These are phyloP conservation scores for Octodon degus DNA, from an alignment of 2,113 vertebrate species.

Conservation along the genomic window DNA sequence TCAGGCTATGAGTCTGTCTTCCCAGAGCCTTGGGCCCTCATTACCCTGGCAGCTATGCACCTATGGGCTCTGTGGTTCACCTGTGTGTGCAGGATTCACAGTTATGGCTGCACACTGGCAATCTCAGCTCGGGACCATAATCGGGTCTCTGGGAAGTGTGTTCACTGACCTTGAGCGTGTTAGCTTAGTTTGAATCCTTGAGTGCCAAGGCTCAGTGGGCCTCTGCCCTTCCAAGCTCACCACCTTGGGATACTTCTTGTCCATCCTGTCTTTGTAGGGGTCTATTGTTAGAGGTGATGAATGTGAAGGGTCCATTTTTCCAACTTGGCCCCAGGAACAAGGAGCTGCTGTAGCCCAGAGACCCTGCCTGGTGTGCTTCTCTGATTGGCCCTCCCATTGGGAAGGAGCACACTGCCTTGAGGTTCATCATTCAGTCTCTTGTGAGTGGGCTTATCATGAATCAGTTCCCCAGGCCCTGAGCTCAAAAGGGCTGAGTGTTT, in stretches of 20 bases:
- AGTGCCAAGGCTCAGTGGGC: background rate
- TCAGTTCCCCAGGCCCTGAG: background rate
- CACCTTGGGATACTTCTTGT: background rate
- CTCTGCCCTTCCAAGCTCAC: background rate
- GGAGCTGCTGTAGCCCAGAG: background rate
- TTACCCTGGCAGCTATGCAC: fast-evolving
- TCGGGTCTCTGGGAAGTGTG: background rate
- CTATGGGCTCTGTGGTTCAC: background rate
- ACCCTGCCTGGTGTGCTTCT: background rate
- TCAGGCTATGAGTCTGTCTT: fast-evolving
- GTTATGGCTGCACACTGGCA: too few relatives aligned
- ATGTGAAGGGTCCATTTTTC: background rate
- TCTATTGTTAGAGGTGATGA: background rate
- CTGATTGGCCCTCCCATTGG: background rate
- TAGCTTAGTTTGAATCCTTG: background rate
- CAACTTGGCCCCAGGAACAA: background rate
- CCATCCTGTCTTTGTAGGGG: fast-evolving
- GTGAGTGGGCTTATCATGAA: background rate
- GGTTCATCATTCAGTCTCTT: background rate
- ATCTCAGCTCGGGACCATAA: background rate
- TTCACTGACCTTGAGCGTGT: background rate
- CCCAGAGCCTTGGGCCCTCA: background rate
- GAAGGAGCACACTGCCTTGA: background rate
- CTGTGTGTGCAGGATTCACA: background rate
- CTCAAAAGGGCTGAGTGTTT: background rate